These are phyloP conservation scores for Stramonita haemastoma DNA, from an alignment of 2,888 invertebrate genomes.

Conservation along the genomic window DNA sequence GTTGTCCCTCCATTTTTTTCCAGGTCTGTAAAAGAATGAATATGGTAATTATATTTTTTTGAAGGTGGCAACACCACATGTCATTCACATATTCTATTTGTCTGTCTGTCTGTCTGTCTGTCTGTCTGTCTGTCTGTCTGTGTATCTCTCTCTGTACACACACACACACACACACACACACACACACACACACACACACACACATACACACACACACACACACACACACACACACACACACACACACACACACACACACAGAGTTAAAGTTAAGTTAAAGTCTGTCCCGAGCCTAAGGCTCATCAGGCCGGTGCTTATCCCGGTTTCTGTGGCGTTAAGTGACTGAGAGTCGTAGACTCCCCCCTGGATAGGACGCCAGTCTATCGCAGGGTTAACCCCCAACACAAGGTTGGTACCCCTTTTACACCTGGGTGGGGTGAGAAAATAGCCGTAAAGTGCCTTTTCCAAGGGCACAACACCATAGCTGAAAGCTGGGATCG, in stretches of 20 bases:
- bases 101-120: neutral
- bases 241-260: conserved; percentile 4
- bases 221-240: conserved; percentile 4
- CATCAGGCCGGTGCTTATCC: neutral
- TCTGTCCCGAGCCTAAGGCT: neutral
- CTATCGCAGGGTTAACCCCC: too few relatives aligned
- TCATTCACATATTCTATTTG: neutral
- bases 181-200: neutral
- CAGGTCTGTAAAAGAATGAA: neutral
- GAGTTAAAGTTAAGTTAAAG: too few relatives aligned
- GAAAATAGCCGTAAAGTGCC: too few relatives aligned
- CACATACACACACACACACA: neutral
- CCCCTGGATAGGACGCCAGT: too few relatives aligned
- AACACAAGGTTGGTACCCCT: too few relatives aligned
- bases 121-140: neutral
- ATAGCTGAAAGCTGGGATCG: too few relatives aligned
- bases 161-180: neutral
- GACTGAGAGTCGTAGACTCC: too few relatives aligned
- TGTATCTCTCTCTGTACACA: neutral
- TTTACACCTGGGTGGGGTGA: too few relatives aligned
- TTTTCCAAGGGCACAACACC: too few relatives aligned
- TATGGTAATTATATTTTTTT: neutral
- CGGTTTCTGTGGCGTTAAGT: too few relatives aligned
- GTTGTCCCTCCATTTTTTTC: neutral
- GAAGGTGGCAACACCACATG: neutral